phyloP scores from a whole-genome alignment of 2,113 vertebrate genomes.

The Merops nubicus region DNA sequence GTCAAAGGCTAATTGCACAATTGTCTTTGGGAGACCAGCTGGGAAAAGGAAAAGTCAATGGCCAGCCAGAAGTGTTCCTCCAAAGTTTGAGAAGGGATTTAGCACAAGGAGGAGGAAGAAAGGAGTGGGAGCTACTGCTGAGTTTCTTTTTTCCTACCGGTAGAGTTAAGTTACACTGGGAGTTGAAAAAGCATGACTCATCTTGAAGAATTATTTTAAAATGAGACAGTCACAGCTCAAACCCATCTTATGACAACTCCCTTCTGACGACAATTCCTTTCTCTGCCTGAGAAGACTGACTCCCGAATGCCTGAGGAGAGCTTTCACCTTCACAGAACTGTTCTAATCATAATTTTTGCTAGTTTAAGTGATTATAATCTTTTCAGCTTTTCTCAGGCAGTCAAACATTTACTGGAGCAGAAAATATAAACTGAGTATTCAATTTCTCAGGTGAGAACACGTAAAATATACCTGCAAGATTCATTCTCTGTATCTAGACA shows the following conservation, averaged over 20 bases:
- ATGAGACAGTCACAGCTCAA: slow-evolving; percentile 21
- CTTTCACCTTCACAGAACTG: neutral
- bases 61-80: neutral
- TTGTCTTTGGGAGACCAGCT: neutral
- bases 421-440: neutral
- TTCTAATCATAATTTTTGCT: neutral
- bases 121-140: neutral
- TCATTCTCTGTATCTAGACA: neutral
- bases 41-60: neutral
- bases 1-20: neutral
- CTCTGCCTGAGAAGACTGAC: neutral
- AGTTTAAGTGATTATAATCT: neutral
- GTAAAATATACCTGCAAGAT: neutral
- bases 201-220: slow-evolving; percentile 26
- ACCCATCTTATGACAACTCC: neutral
- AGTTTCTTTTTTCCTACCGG: neutral
- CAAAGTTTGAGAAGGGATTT: neutral
- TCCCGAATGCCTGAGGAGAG: neutral
- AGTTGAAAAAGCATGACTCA: slow-evolving; percentile 3
- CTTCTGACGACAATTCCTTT: neutral
- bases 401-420: neutral
- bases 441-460: neutral
- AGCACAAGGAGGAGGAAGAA: neutral
- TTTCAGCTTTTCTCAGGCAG: neutral
- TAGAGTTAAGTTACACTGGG: neutral